These are phyloP conservation scores for Bradypodion pumilum DNA, from an alignment of 2,797 vertebrate species.

Conservation along the genomic window DNA sequence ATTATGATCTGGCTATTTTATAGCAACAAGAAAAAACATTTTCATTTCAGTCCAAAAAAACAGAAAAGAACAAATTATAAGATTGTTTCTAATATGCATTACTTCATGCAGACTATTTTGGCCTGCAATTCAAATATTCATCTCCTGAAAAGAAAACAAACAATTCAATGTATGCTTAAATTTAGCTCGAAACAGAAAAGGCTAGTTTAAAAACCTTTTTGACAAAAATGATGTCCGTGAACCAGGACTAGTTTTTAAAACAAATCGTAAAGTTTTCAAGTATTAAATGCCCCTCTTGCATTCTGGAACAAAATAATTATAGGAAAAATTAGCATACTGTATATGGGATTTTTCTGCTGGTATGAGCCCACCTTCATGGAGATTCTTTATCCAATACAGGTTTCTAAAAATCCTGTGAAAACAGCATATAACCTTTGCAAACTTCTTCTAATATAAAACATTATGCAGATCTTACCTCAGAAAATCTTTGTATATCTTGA, in stretches of 20 bases:
- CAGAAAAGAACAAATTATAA: background rate
- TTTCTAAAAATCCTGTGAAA: background rate
- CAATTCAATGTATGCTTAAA: background rate
- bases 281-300: background rate
- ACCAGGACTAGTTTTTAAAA: background rate
- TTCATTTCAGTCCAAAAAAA: background rate
- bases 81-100: background rate
- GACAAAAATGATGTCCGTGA: background rate
- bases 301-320: background rate
- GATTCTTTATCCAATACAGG: slow-evolving; percentile 1
- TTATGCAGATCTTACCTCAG: slow-evolving; percentile 84
- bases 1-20: slow-evolving; percentile 26
- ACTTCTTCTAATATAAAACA: background rate
- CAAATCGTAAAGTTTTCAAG: background rate
- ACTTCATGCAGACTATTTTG: background rate
- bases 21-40: slow-evolving; percentile 3
- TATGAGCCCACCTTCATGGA: slow-evolving; percentile 2
- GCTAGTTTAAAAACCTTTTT: background rate
- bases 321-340: background rate
- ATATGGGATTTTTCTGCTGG: background rate
- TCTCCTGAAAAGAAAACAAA: background rate
- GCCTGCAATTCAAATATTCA: background rate
- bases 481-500: slow-evolving; percentile 97
- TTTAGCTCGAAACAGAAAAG: background rate
- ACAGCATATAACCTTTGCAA: slow-evolving; percentile 8